Conservation (phyloP, 2,113 vertebrate species). For the Albula goreensis region DNA sequence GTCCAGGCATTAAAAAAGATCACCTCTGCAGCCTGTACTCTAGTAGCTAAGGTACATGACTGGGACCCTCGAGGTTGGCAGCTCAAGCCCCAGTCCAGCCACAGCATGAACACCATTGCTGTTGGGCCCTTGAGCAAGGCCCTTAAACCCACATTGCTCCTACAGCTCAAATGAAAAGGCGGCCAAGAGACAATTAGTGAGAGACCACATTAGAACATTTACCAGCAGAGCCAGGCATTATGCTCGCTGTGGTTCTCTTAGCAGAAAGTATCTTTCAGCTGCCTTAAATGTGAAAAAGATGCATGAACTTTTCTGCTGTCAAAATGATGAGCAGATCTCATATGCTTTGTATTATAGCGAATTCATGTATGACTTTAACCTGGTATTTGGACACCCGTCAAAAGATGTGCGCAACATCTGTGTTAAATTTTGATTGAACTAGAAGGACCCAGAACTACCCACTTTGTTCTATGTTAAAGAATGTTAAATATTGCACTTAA, state of each 20-base stretch:
- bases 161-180: background rate
- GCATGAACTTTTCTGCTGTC: background rate
- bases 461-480: too few relatives aligned
- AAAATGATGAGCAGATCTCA: background rate
- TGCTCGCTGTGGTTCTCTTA: background rate
- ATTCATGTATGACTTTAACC: background rate
- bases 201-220: slow-evolving; percentile 4
- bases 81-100: too few relatives aligned
- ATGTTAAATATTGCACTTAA: too few relatives aligned
- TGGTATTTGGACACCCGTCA: background rate
- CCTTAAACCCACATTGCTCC: background rate
- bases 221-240: background rate
- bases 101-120: too few relatives aligned
- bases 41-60: too few relatives aligned
- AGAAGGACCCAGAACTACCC: too few relatives aligned
- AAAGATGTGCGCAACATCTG: too few relatives aligned
- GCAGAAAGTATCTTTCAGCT: background rate
- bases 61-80: too few relatives aligned
- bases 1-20: background rate
- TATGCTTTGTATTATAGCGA: background rate
- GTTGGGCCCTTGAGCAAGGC: background rate
- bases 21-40: background rate
- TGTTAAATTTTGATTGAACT: too few relatives aligned
- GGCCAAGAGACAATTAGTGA: background rate
- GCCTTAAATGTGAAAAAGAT: background rate